phyloP scores from a whole-genome alignment of 2,888 invertebrate species.

The Drosophila niveifrons region DNA sequence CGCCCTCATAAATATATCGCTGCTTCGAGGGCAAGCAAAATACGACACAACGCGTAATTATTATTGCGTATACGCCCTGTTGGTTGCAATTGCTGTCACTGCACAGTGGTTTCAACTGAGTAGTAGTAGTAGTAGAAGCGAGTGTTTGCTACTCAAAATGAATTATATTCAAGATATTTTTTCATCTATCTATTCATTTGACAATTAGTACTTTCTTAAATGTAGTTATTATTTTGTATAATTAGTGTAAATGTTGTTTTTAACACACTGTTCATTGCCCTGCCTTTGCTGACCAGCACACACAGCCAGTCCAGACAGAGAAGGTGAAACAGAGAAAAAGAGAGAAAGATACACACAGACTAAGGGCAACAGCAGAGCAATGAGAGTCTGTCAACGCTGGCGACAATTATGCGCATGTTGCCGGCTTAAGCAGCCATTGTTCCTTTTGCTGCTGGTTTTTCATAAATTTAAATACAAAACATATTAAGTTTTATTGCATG shows the following conservation, averaged over 20 bases:
- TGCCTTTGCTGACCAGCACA: slow-evolving; percentile 32
- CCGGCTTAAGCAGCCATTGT: slow-evolving; percentile 79
- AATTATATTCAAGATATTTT: too few relatives aligned
- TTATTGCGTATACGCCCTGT: slow-evolving; percentile 75
- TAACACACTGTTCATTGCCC: slow-evolving; percentile 16
- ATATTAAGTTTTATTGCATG: slow-evolving; percentile 78
- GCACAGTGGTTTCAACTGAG: slow-evolving; percentile 26
- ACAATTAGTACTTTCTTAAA: not conserved
- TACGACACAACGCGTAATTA: slow-evolving; percentile 58
- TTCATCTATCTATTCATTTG: not conserved
- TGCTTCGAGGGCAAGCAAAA: slow-evolving; percentile 28
- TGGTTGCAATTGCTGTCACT: slow-evolving; percentile 4
- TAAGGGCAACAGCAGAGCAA: not conserved
- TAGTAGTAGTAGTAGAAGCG: not conserved
- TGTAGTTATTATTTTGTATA: not conserved
- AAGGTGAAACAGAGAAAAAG: not conserved
- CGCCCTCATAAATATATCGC: slow-evolving; percentile 64
- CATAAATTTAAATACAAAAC: slow-evolving; percentile 79
- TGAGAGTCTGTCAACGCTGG: slow-evolving; percentile 45
- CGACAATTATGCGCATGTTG: slow-evolving; percentile 79
- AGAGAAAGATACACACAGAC: not conserved
- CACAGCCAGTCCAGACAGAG: slow-evolving; percentile 1
- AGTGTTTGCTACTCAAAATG: too few relatives aligned
- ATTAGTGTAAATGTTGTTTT: not conserved
- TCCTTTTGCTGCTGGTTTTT: slow-evolving; percentile 59